phyloP scores from a whole-genome alignment of 2,113 vertebrate species.

The Gymnarchus niloticus region DNA sequence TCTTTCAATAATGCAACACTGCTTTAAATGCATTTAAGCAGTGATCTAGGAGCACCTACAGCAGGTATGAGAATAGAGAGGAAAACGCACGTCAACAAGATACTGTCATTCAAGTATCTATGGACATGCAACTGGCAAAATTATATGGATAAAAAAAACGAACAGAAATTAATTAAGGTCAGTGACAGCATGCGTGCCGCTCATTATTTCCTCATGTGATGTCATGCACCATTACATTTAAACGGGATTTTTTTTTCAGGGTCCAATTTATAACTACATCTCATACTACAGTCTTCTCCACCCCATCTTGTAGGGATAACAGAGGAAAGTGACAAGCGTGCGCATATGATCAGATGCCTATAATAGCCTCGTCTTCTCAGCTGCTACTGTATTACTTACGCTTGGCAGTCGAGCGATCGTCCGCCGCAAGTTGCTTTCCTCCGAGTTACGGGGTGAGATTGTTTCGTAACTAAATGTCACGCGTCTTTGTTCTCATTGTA shows the following conservation, averaged over 20 bases:
- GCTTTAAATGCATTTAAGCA: not conserved
- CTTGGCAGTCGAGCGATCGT: not conserved
- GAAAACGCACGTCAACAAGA: not conserved
- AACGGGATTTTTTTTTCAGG: not conserved
- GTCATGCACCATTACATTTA: not conserved
- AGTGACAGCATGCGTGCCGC: not conserved
- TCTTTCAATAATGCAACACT: not conserved
- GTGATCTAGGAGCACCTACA: not conserved
- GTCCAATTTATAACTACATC: not conserved
- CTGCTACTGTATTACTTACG: not conserved
- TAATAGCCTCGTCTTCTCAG: not conserved
- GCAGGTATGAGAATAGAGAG: not conserved
- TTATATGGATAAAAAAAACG: not conserved
- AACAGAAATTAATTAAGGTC: not conserved
- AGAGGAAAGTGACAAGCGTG: not conserved
- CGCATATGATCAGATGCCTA: not conserved
- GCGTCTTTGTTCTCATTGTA: conserved; percentile 13
- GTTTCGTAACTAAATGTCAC: not conserved
- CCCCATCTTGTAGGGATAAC: not conserved
- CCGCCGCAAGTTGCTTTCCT: not conserved
- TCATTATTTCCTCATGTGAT: not conserved
- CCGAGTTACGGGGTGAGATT: conserved; percentile 9
- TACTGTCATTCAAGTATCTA: not conserved
- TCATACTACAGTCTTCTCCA: not conserved
- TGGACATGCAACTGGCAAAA: not conserved